phyloP scores from a whole-genome alignment of 2,888 invertebrate species.

The Zeuzera pyrina region DNA sequence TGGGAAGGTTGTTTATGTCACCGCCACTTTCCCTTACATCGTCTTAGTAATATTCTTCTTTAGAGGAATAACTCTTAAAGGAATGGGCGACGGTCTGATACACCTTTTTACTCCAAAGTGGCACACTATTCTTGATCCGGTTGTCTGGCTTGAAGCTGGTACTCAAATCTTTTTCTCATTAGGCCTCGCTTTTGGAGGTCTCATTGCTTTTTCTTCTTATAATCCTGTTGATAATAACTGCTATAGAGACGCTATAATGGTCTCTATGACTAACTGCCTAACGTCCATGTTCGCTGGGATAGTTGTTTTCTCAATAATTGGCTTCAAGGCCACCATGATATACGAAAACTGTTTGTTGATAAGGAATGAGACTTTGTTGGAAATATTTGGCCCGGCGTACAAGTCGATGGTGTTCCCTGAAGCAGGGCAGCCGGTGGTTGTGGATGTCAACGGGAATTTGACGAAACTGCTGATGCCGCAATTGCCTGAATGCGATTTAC shows the following conservation, averaged over 20 bases:
- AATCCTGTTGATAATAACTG: constrained; percentile 98
- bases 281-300: constrained; percentile 98
- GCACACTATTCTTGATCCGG: constrained; percentile 92
- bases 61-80: constrained; percentile 91
- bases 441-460: constrained; percentile 68
- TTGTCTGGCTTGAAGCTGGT: constrained; percentile 97
- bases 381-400: constrained; percentile 68
- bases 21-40: constrained; percentile 96
- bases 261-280: constrained; percentile 93
- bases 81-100: constrained; percentile 87
- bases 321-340: constrained; percentile 91
- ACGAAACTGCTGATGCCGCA: constrained; percentile 76
- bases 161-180: constrained; percentile 98
- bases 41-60: constrained; percentile 97
- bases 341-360: constrained; percentile 81
- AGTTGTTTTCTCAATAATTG: constrained; percentile 96
- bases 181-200: constrained; percentile 94
- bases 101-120: constrained; percentile 95
- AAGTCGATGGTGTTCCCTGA: constrained; percentile 63
- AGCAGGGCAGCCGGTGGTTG: constrained; percentile 69
- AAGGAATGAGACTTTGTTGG: constrained; percentile 74
- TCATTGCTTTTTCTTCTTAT: constrained; percentile 97
- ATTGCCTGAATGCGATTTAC: constrained; percentile 84
- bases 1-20: constrained; percentile 96
- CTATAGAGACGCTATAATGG: constrained; percentile 93